A percentile compares a stretch with the other conserved stretches of the same genome.
Evolutionary conservation across 2,797 vertebrate genomes (phyloP).

Genomic region (Acridotheres tristis): DNA sequence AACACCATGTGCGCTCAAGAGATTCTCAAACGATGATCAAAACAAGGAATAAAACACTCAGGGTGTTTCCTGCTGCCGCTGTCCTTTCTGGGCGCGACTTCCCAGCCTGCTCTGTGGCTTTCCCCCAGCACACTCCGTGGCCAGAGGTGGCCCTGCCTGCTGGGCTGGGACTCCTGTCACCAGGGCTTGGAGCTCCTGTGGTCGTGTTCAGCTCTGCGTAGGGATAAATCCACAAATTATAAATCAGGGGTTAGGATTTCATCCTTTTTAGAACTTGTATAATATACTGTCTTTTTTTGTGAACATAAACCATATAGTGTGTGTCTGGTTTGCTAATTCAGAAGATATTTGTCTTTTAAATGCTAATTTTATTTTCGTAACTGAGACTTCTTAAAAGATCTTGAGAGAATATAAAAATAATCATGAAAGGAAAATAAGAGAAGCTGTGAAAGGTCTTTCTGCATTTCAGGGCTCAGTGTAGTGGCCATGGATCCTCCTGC

Average conservation of each 20-base stretch:
- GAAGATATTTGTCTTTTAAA: neutral
- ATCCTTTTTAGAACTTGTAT: neutral
- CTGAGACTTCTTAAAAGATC: neutral
- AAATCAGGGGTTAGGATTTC: neutral
- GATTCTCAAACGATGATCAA: neutral
- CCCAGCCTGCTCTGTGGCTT: no score
- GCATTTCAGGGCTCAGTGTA: neutral
- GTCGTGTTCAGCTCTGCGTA: rapidly evolving
- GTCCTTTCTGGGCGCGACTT: rapidly evolving
- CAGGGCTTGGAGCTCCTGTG: neutral
- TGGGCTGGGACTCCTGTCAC: neutral
- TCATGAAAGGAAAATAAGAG: neutral
- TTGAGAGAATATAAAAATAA: neutral
- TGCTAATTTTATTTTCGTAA: neutral
- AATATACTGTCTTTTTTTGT: neutral
- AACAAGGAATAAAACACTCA: neutral
- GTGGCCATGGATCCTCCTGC: neutral
- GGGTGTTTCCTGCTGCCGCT: neutral
- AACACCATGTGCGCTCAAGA: neutral
- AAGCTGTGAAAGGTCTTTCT: neutral
- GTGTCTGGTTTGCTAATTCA: neutral
- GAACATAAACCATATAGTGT: neutral
- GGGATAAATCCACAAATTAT: neutral
- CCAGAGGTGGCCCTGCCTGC: rapidly evolving
- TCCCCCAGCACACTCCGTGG: rapidly evolving